Evolutionary conservation across 1,140 invertebrate genomes (phyloP), one percentile per base, ranked within the genome.

Genomic region (Pogonomyrmex californicus): DNA sequence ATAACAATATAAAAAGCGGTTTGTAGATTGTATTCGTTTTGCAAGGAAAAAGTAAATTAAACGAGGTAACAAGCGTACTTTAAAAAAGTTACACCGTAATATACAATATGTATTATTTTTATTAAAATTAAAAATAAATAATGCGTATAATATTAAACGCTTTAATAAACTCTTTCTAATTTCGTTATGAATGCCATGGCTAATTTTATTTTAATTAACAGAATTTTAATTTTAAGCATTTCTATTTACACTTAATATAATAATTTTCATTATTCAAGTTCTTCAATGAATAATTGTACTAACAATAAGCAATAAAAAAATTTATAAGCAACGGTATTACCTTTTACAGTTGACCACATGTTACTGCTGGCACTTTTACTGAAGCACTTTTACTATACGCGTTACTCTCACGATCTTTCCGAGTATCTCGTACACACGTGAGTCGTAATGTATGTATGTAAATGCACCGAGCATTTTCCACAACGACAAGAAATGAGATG

Each of bases 341-440:
- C n/a, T 65, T 79, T 66, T 68, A 68, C 47, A 79, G 33, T 4
- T 49, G 60, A 78, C 23, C 12, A 33, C 7, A 12, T 60, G 10
- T 38, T 36, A n/a, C 38, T 36, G 38, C 23, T 44, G 17, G 17
- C 17, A 49, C 17, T 79, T 54, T 62, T 77, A 7, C 3, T 7
- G 44, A 7, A 76, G 3, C 23, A 23, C 23, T 23, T 23, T 23
- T 23, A 23, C 23, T 23, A 23, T 12, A 41, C 3, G 9, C 12
- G 14, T 70, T 68, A 23, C 41, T 4, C 23, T 54, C n/a, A 1
- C 10, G 71, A 10, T 73, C 49, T 73, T 54, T n/a, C 71, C 23
- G n/a, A 38, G 2, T 51, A 75, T 6, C n/a, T 56, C 4, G 41
- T 36, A 44, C 30, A 33, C 17, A 79, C 2, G 36, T 38, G 12